Percentiles rank a stretch among this genome's conserved stretches.
These are phyloP conservation scores for Ommatoiulus sabulosus DNA, from an alignment of 2,888 invertebrate species.

Conservation along the genomic window DNA sequence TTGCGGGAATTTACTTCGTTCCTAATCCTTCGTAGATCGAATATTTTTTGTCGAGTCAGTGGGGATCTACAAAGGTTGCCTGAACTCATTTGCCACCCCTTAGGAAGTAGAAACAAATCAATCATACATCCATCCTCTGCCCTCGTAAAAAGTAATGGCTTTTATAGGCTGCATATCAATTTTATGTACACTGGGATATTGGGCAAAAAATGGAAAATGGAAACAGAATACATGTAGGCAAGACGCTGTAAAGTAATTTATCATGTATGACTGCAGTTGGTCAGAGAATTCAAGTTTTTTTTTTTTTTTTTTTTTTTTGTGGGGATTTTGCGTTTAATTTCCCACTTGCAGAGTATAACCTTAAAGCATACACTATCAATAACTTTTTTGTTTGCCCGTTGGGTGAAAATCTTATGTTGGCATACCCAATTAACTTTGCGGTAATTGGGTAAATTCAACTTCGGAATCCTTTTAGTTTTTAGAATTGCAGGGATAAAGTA, in stretches of 20 bases:
- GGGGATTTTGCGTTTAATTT: neutral
- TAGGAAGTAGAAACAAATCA: slow-evolving; percentile 9
- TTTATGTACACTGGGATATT: neutral
- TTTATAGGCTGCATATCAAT: slow-evolving; percentile 45
- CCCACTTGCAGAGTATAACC: neutral
- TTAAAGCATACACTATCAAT: neutral
- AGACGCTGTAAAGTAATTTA: slow-evolving; percentile 1
- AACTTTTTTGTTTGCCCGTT: neutral
- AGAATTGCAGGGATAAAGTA: too few relatives aligned
- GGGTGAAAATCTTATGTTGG: too few relatives aligned
- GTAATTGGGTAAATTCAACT: neutral
- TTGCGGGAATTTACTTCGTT: neutral
- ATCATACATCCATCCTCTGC: slow-evolving; percentile 23
- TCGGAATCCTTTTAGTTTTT: too few relatives aligned
- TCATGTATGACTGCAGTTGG: neutral
- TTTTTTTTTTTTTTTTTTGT: neutral
- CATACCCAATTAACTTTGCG: neutral
- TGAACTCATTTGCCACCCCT: slow-evolving; percentile 16
- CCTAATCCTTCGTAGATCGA: neutral
- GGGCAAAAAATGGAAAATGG: neutral
- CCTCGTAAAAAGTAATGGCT: slow-evolving; percentile 32
- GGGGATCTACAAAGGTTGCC: neutral
- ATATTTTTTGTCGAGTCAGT: slow-evolving; percentile 12
- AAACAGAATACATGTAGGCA: neutral
- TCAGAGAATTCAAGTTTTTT: neutral